Evolutionary conservation across 2,797 vertebrate species (phyloP), one percentile per base, ranked within the genome.

Genomic region (Ammospiza maritima): DNA sequence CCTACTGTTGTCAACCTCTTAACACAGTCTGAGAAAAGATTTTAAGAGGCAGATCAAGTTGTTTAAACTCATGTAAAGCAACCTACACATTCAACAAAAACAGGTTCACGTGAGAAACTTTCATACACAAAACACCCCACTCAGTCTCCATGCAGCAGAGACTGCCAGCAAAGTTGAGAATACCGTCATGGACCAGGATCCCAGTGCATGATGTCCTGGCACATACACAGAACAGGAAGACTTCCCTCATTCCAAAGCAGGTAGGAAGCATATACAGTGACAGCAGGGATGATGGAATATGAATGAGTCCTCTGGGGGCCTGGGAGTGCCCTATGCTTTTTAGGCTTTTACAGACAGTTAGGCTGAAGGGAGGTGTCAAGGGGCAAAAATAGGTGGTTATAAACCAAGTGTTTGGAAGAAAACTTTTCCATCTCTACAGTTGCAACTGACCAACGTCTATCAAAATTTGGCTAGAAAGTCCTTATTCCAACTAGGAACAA

Each of bases 111-210:
- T 9, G 5, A 48, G 38, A 18, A 44, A 38, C 51, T 27, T 65
- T 29, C 6, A n/a, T 32, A 38, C n/a, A 25, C 40, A 61, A 40
- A 70, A 73, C 45, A n/a, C 0, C 9, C 19, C 8, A 75, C 12
- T 1, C 0, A 0, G 4, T 9, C 34, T 57, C 32, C 4, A 4
- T 2, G 23, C 23, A 72, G 51, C 67, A 93, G 27, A 84, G 50
- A 38, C 25, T 1, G 2, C 34, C 26, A 50, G 26, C 25, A 65
- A 48, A 5, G 8, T 0, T 12, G 11, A 26, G 27, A 87, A 88
- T 7, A 48, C 3, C 40, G 32, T 13, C 54, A 14, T 3, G 5
- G 40, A 75, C 26, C 16, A 82, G 23, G 42, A 85, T 47, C 10
- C 23, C 29, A 47, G 21, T 4, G 8, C 4, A 3, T 2, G 4